Evolutionary conservation across 2,888 invertebrate genomes (phyloP).

Genomic region (Polydrusus pterygomalis): DNA sequence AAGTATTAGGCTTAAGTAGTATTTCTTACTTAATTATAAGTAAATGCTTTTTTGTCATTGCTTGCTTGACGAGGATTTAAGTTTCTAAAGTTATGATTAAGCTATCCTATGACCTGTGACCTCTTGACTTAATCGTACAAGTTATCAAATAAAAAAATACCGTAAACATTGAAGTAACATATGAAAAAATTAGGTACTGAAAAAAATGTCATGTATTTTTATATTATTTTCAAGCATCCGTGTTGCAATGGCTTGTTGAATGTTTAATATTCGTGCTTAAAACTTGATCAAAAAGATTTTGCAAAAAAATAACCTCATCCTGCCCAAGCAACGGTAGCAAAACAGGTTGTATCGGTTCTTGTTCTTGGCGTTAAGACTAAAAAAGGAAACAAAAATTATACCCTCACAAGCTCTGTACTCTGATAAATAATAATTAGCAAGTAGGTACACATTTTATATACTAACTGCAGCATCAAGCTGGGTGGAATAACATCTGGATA

Average conservation of each 20-base stretch:
- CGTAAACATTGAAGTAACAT: neutral
- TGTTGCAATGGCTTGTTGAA: conserved; percentile 45
- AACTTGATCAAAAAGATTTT: conserved; percentile 44
- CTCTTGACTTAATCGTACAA: conserved; percentile 62
- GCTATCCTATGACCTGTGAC: conserved; percentile 67
- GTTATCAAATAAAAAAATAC: conserved; percentile 58
- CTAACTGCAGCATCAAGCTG: conserved; percentile 5
- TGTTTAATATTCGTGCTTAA: conserved; percentile 52
- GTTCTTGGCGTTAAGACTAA: conserved; percentile 63
- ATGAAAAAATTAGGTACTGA: neutral
- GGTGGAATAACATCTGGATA: conserved; percentile 34
- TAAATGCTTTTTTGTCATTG: conserved; percentile 27
- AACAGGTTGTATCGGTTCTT: conserved; percentile 69
- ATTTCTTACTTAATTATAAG: conserved; percentile 23
- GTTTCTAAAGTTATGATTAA: conserved; percentile 45
- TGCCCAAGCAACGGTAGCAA: conserved; percentile 63
- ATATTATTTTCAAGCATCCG: conserved; percentile 31
- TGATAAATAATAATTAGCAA: conserved; percentile 66
- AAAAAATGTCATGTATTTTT: conserved; percentile 14
- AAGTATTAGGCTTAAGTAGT: conserved; percentile 59
- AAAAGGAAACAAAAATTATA: conserved; percentile 64
- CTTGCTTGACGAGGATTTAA: conserved; percentile 38
- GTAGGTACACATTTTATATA: conserved; percentile 56
- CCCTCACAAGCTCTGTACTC: conserved; percentile 56
- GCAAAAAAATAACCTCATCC: conserved; percentile 58